Evolutionary conservation across 2,888 invertebrate species (phyloP).

Genomic region (Drosophila mimetica): DNA sequence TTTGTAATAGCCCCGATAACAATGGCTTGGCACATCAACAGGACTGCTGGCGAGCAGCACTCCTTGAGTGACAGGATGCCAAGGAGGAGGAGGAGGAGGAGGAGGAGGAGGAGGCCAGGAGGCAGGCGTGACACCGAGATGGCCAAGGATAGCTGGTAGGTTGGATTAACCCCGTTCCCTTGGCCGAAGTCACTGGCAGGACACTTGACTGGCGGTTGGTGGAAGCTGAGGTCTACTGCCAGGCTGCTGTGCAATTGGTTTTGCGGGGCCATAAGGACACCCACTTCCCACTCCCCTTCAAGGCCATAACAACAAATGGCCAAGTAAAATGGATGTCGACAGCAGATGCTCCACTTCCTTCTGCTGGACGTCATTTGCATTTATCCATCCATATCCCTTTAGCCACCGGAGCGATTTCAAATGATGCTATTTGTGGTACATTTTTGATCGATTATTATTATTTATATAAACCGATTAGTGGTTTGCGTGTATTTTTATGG

Average conservation of each 20-base stretch:
- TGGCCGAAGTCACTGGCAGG: conserved; percentile 40
- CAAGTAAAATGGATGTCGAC: conserved; percentile 62
- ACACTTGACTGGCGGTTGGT: conserved; percentile 45
- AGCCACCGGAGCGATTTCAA: conserved; percentile 18
- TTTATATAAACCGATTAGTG: conserved; percentile 33
- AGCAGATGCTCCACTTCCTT: conserved; percentile 51
- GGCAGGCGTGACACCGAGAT: conserved; percentile 25
- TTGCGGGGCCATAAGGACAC: conserved; percentile 20
- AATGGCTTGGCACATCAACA: conserved; percentile 46
- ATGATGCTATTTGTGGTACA: conserved; percentile 28
- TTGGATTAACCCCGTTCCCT: conserved; percentile 44
- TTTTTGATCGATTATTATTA: conserved; percentile 64
- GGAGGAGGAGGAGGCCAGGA: not conserved
- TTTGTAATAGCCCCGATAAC: conserved; percentile 66
- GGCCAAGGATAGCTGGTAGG: conserved; percentile 33
- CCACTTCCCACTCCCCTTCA: conserved; percentile 9
- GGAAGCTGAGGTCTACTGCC: conserved; percentile 36
- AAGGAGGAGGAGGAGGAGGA: not conserved
- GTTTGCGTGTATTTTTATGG: conserved; percentile 21
- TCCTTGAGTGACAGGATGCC: conserved; percentile 39
- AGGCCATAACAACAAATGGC: conserved; percentile 44
- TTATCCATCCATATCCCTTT: conserved; percentile 7
- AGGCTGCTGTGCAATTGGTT: conserved; percentile 25
- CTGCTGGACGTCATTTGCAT: conserved; percentile 39
- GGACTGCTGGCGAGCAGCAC: conserved; percentile 26